Base-by-base conservation (phyloP, 2,888 invertebrate species). In the Drosophila prostipennis region DNA sequence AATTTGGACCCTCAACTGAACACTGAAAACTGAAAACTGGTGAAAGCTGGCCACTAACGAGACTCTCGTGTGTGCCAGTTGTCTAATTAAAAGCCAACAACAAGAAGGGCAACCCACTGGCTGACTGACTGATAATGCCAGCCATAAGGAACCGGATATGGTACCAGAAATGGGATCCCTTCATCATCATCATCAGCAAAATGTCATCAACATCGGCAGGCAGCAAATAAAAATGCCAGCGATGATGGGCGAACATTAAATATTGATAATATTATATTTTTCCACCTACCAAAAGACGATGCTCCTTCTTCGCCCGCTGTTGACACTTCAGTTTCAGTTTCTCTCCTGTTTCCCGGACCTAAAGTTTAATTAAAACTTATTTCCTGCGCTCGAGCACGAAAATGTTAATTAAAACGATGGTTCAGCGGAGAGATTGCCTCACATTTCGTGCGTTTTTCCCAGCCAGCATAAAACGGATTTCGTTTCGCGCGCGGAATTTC, bases 291-390 rank as follows among this genome's bases (percentile, higher is more conserved):
- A 49, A 42, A 49, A 29, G 37, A 42, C 8, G 54, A 26, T 0
- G 42, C 29, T 26, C 26, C 26, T 26, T 26, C 26, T 26, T 26
- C 32, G 16, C 52, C 45, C 16, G 36, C 16, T 42, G 67, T 51
- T 65, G 64, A 52, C 71, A 56, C 54, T 49, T 54, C 48, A 13
- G 48, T 23, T 53, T 29, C 54, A 2, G 29, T 29, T n/a, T 6
- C 40, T 14, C 14, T 42, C 16, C 23, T 4, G 10, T 16, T 42
- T 13, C 42, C 5, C 16, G 32, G 39, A 23, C 39, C 36, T 60
- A 48, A 65, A 65, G 43, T 79, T 86, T 78, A 78, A 78, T 77
- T 79, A 75, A 88, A 85, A 72, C 71, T 75, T 67, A 19, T 71
- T 76, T 70, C 68, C 59, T 76, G 67, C 29, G 52, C 72, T 61